Evolutionary conservation across 1,140 invertebrate genomes (phyloP), one percentile per base, ranked within the genome.

Genomic region (Microplitis mediator): DNA sequence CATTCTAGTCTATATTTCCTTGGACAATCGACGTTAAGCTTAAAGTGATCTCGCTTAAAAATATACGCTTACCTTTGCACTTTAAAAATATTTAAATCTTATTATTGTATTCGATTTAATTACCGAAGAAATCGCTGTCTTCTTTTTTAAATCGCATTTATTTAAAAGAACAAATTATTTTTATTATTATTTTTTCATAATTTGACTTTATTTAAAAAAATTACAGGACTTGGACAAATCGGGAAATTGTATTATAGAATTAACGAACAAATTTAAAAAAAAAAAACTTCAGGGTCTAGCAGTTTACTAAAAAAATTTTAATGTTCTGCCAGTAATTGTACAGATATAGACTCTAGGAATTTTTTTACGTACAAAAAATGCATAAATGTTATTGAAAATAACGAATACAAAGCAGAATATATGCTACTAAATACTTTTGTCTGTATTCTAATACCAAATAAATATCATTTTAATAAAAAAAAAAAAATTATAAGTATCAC

Each of bases 381-480:
- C 65, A 67, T 54, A 23, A n/a, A 54, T 32, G 9, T 50, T 31
- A 52, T 16, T 32, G 23, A 67, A 13, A 67, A 35, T 62, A 56
- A 39, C 34, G 32, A 72, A 71, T 65, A 23, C 50, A 71, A 64
- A 39, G 4, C 23, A 45, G 36, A 9, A 16, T n/a, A 67, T 11
- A 61, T 35, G 68, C 56, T 62, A 23, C 39, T 36, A 50, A n/a
- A 60, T 34, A 54, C 14, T 64, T 54, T 51, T 72, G 63, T 66
- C 51, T 66, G 63, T 72, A 72, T 58, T 72, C 63, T 65, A 72
- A 74, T 74, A 76, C 69, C 75, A 65, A 75, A 72, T 70, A 70
- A 80, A 71, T 75, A 71, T 71, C 68, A 75, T 75, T 75, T 71
- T 72, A 32, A 75, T 75, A 75, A 71, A 51, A 71, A 71, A 62